A percentile compares a stretch with the other conserved stretches of the same genome.
These are phyloP conservation scores for Pogonophryne albipinna DNA, from an alignment of 2,797 vertebrate species.

Conservation along the genomic window DNA sequence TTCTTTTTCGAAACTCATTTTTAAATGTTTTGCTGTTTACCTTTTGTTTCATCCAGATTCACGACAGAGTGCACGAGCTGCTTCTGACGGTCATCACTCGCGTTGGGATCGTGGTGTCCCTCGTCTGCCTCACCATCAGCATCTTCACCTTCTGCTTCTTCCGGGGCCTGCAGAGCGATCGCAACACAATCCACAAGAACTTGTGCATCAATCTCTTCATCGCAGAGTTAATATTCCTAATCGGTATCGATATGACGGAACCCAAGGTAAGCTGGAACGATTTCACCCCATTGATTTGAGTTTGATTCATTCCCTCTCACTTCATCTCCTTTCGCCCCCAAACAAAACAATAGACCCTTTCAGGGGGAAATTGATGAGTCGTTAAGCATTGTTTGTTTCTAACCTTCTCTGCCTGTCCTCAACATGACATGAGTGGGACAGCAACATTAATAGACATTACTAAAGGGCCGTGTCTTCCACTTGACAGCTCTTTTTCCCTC, in stretches of 20 bases:
- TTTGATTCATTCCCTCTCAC: constrained; percentile 63
- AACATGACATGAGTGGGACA: constrained; percentile 67
- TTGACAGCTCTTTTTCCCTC: constrained; percentile 66
- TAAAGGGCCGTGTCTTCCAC: constrained; percentile 63
- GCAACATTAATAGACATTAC: constrained; percentile 79
- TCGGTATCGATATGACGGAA: constrained; percentile 97
- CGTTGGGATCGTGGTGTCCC: constrained; percentile 96
- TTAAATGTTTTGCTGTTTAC: neutral
- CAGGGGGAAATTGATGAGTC: constrained; percentile 73
- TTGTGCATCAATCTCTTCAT: constrained; percentile 99
- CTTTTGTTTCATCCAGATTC: constrained; percentile 81
- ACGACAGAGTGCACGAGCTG: constrained; percentile 89
- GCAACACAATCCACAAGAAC: constrained; percentile 99
- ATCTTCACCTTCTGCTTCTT: constrained; percentile 99
- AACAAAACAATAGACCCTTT: constrained; percentile 67
- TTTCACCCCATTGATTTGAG: constrained; percentile 59
- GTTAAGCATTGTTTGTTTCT: constrained; percentile 77
- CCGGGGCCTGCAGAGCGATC: constrained; percentile 97
- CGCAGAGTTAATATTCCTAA: constrained; percentile 98
- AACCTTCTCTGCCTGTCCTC: constrained; percentile 70
- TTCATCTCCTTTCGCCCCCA: constrained; percentile 49
- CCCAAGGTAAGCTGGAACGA: constrained; percentile 88
- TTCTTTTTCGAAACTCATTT: neutral
- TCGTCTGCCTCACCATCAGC: constrained; percentile 96
- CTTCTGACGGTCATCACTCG: constrained; percentile 96